Evolutionary conservation across 2,797 vertebrate genomes (phyloP).

Genomic region (Anableps anableps): DNA sequence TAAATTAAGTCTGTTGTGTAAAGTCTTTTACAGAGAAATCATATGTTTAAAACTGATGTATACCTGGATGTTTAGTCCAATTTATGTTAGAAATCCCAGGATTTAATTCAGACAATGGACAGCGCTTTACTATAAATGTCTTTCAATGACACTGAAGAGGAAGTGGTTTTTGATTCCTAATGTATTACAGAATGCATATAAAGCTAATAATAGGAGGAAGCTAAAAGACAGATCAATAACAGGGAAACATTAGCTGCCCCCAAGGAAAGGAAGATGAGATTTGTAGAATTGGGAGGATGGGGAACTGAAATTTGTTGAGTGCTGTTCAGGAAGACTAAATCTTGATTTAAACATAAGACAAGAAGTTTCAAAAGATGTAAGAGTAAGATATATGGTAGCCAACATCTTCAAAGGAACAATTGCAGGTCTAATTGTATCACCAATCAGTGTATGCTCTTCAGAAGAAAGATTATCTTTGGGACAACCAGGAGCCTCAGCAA

Average conservation of each 20-base stretch:
- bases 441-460: conserved; percentile 49
- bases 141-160: conserved; percentile 22
- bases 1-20: neutral
- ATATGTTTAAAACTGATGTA: neutral
- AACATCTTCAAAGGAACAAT: conserved; percentile 9
- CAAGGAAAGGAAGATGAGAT: conserved; percentile 46
- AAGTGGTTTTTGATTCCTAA: conserved; percentile 47
- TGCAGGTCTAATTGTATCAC: conserved; percentile 31
- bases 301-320: conserved; percentile 14
- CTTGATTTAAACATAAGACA: conserved; percentile 22
- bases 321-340: conserved; percentile 10
- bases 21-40: neutral
- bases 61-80: neutral
- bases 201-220: conserved; percentile 75
- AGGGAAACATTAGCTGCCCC: conserved; percentile 73
- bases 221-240: conserved; percentile 75
- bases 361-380: conserved; percentile 8
- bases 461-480: conserved; percentile 43
- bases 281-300: conserved; percentile 31
- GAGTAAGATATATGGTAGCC: neutral
- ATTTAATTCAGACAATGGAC: neutral
- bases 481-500: conserved; percentile 44
- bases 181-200: conserved; percentile 49
- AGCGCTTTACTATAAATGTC: conserved; percentile 20
- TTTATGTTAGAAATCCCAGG: neutral